phyloP scores from a whole-genome alignment of 2,113 vertebrate species.

The Rhizomys pruinosus region DNA sequence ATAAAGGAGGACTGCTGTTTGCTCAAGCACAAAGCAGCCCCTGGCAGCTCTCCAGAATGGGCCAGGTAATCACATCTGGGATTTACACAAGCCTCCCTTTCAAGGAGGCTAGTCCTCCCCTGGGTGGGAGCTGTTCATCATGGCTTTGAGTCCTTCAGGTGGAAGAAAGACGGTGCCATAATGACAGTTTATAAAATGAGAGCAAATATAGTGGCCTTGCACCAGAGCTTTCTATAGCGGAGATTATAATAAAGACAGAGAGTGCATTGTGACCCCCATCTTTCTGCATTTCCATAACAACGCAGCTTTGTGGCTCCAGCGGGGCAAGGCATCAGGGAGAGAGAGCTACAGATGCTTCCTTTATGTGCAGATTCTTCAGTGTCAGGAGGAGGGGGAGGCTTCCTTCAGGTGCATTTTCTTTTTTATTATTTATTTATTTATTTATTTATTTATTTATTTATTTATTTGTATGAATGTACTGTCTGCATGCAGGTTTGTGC shows the following conservation, averaged over 20 bases:
- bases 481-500: too few species aligned
- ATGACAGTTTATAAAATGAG: slow-evolving; percentile 85
- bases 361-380: slow-evolving; percentile 17
- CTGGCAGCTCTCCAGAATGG: slow-evolving; percentile 75
- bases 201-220: slow-evolving; percentile 87
- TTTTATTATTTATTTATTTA: too few species aligned
- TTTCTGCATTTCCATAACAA: slow-evolving; percentile 83
- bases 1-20: not conserved
- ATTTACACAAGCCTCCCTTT: slow-evolving; percentile 78
- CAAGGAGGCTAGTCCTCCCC: slow-evolving; percentile 78
- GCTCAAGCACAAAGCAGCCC: not conserved
- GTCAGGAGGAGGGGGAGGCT: not conserved
- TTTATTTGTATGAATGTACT: too few species aligned
- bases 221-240: slow-evolving; percentile 79
- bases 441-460: too few species aligned
- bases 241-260: slow-evolving; percentile 85
- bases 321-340: not conserved
- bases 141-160: slow-evolving; percentile 86
- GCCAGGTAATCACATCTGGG: slow-evolving; percentile 71
- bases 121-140: slow-evolving; percentile 80
- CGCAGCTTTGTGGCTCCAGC: slow-evolving; percentile 20
- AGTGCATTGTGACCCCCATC: slow-evolving; percentile 75
- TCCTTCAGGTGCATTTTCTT: slow-evolving; percentile 12
- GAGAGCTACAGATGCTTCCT: slow-evolving; percentile 50
- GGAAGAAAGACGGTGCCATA: slow-evolving; percentile 85